phyloP scores from a whole-genome alignment of 2,113 vertebrate genomes.

The Chionodraco myersi region DNA sequence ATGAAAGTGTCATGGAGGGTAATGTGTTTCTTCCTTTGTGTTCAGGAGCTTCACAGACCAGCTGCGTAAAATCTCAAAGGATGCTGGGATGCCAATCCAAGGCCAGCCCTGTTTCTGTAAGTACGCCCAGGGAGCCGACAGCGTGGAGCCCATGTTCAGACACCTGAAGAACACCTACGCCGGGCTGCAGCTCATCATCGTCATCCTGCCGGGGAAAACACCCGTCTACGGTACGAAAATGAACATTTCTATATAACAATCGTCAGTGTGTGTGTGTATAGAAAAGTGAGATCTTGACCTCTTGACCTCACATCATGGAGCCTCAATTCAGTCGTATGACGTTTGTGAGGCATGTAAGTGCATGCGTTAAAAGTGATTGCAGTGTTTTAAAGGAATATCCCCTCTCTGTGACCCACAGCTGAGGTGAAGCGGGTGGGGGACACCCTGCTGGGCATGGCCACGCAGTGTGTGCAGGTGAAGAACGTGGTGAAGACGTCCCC shows the following conservation, averaged over 20 bases:
- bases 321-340: neutral
- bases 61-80: constrained; percentile 96
- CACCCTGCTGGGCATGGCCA: constrained; percentile 96
- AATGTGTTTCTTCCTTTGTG: neutral
- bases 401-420: constrained; percentile 76
- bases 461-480: constrained; percentile 98
- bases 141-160: constrained; percentile 97
- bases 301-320: neutral
- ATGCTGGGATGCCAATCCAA: constrained; percentile 96
- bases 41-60: constrained; percentile 95
- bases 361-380: neutral
- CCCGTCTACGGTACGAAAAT: constrained; percentile 90
- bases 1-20: neutral
- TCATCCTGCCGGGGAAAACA: constrained; percentile 95
- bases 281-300: neutral
- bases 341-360: neutral
- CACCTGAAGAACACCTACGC: constrained; percentile 98
- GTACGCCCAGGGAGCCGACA: constrained; percentile 96
- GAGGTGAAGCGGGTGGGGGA: constrained; percentile 98
- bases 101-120: constrained; percentile 98
- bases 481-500: constrained; percentile 98
- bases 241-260: neutral
- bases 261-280: no score
- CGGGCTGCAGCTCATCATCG: constrained; percentile 96
- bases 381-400: neutral